Percentiles rank a stretch among this genome's conserved stretches.
phyloP scores from a whole-genome alignment of 2,888 invertebrate genomes.

The Hypolimnas misippus region DNA sequence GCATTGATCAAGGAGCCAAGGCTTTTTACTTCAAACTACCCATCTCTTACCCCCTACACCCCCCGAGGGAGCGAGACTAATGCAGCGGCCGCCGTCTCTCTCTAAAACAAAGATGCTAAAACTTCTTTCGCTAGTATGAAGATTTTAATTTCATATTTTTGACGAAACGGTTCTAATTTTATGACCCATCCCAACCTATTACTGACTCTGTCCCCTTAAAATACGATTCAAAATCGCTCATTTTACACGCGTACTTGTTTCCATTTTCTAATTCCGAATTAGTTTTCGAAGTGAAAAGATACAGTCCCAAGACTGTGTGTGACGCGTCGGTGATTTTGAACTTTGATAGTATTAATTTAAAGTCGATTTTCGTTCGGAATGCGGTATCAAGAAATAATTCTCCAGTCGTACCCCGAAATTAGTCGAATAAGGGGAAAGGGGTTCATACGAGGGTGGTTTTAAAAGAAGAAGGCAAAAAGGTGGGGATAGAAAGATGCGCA shows the following conservation, averaged over 20 bases:
- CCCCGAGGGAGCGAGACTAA: constrained; percentile 76
- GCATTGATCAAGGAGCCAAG: constrained; percentile 83
- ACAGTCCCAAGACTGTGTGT: constrained; percentile 80
- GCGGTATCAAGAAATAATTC: constrained; percentile 80
- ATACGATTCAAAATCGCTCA: constrained; percentile 48
- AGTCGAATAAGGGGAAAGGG: constrained; percentile 84
- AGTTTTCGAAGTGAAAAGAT: constrained; percentile 85
- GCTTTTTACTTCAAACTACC: constrained; percentile 84
- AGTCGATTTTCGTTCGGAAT: constrained; percentile 56
- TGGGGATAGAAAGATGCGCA: constrained; percentile 84
- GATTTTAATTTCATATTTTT: constrained; percentile 85
- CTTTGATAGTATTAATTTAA: constrained; percentile 52
- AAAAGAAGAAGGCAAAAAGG: constrained; percentile 84
- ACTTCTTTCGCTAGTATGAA: constrained; percentile 85
- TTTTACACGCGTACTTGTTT: constrained; percentile 64
- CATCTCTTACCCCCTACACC: constrained; percentile 64
- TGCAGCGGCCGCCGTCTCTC: constrained; percentile 77
- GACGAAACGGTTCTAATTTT: constrained; percentile 84
- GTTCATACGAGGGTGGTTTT: constrained; percentile 83
- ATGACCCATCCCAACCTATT: constrained; percentile 43
- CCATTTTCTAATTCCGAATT: constrained; percentile 82
- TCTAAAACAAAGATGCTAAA: constrained; percentile 85
- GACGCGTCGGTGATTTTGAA: constrained; percentile 50
- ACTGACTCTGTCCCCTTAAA: constrained; percentile 42
- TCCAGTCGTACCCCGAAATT: constrained; percentile 84